Percentiles rank a stretch among this genome's conserved stretches.
phyloP scores from a whole-genome alignment of 2,888 invertebrate species.

The Acanthosepion pharaonis region DNA sequence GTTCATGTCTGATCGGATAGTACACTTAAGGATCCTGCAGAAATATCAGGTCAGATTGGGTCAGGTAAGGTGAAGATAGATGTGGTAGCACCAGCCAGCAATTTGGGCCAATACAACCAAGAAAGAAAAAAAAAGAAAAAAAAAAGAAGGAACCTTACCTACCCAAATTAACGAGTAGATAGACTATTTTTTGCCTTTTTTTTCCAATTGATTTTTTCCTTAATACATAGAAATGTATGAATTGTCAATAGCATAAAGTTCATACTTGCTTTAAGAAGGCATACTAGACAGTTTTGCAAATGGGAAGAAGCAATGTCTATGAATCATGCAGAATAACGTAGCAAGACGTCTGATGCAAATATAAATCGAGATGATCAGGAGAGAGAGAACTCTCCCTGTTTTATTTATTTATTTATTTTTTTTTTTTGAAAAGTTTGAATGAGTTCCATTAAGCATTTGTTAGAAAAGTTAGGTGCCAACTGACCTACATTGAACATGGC shows the following conservation, averaged over 20 bases:
- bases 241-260: conserved; percentile 43
- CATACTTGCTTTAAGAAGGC: conserved; percentile 46
- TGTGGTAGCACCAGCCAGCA: conserved; percentile 36
- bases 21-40: conserved; percentile 43
- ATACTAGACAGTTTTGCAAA: conserved; percentile 46
- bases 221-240: conserved; percentile 38
- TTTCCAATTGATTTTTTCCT: background rate
- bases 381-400: conserved; percentile 41
- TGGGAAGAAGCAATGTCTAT: conserved; percentile 46
- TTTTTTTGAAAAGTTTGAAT: conserved; percentile 45
- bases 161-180: conserved; percentile 1
- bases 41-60: background rate
- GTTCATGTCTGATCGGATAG: conserved; percentile 42
- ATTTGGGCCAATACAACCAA: conserved; percentile 25
- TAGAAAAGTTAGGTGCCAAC: conserved; percentile 42
- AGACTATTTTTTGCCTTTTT: conserved; percentile 37
- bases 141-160: background rate
- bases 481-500: conserved; percentile 41
- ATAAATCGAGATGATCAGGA: conserved; percentile 38
- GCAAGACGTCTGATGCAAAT: conserved; percentile 45
- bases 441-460: conserved; percentile 46
- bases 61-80: background rate
- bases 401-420: conserved; percentile 23
- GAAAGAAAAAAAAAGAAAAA: too few relatives aligned
- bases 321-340: conserved; percentile 46